Conservation (phyloP, 2,797 vertebrate species). For the Muscicapa comitata region DNA sequence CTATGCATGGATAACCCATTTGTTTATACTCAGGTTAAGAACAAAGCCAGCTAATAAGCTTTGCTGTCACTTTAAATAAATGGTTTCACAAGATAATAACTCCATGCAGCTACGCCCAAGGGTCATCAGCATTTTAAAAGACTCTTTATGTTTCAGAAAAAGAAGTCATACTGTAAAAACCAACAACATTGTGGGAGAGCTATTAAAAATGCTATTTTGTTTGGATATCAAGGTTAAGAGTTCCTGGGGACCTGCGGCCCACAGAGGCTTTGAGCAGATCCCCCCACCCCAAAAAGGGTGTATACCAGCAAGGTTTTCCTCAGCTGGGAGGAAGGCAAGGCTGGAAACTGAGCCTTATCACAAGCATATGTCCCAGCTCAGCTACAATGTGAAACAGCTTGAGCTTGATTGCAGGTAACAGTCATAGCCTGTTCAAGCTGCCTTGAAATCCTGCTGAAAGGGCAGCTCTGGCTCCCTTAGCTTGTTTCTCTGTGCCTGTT, state of each 20-base stretch:
- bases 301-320: not conserved
- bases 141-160: not conserved
- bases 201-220: not conserved
- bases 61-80: slow-evolving; percentile 60
- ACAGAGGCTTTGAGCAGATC: not conserved
- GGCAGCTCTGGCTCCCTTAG: not conserved
- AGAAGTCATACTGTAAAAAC: not conserved
- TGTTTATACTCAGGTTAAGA: slow-evolving; percentile 34
- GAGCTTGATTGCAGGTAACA: not conserved
- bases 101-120: not conserved
- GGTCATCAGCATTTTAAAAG: slow-evolving; percentile 39
- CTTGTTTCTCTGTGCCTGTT: not conserved
- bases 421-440: not conserved
- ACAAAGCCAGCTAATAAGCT: slow-evolving; percentile 50
- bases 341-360: not conserved
- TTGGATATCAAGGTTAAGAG: not conserved
- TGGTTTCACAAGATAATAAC: slow-evolving; percentile 41
- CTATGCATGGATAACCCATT: not conserved
- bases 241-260: not conserved
- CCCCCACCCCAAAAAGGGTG: not conserved
- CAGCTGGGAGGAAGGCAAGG: not conserved
- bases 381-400: not conserved
- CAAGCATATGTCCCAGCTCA: not conserved
- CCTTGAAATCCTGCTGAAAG: not conserved
- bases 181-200: not conserved